Evolutionary conservation across 2,888 invertebrate species (phyloP).

Genomic region (Phymatocera aterrima): DNA sequence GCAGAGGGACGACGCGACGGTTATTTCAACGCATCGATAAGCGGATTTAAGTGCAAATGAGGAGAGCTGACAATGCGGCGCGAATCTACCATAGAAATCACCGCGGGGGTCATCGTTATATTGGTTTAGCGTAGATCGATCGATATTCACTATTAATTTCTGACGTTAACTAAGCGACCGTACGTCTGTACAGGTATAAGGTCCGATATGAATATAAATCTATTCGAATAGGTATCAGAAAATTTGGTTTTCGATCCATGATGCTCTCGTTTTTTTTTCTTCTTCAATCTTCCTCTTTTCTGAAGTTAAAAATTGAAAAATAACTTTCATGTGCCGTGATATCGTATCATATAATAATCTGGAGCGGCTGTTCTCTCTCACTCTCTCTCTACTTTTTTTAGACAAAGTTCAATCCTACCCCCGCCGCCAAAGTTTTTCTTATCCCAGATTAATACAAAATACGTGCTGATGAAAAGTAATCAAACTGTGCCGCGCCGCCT

Average conservation of each 20-base stretch:
- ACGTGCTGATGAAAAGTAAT: not conserved
- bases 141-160: conserved; percentile 40
- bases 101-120: conserved; percentile 25
- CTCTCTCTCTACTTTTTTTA: too few relatives aligned
- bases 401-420: too few relatives aligned
- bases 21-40: conserved; percentile 44
- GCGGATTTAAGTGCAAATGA: conserved; percentile 46
- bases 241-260: too few relatives aligned
- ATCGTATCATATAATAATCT: not conserved
- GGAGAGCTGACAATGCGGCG: conserved; percentile 41
- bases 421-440: not conserved
- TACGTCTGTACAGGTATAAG: not conserved
- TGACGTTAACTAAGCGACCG: conserved; percentile 13
- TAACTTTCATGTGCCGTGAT: not conserved
- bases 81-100: conserved; percentile 44
- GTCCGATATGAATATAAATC: not conserved
- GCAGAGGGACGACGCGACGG: conserved; percentile 31
- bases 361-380: too few relatives aligned
- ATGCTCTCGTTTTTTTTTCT: not conserved
- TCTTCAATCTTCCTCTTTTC: not conserved
- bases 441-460: not conserved
- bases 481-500: not conserved
- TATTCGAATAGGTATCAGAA: not conserved
- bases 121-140: conserved; percentile 3
- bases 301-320: not conserved